These are phyloP conservation scores for Tympanuchus pallidicinctus DNA, from an alignment of 2,113 vertebrate species.

Conservation along the genomic window DNA sequence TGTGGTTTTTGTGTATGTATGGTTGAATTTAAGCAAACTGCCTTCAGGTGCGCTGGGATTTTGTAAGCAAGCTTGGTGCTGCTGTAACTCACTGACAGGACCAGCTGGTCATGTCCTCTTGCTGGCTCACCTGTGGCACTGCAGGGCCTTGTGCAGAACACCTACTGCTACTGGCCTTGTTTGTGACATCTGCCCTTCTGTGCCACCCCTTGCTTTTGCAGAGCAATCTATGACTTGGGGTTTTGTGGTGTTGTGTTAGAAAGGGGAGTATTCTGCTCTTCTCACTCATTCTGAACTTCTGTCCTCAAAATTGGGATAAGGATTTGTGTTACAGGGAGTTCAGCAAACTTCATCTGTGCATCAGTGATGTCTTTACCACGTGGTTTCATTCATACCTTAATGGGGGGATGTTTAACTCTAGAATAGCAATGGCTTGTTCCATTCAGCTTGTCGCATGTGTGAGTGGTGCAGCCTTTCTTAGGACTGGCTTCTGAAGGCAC, in stretches of 20 bases:
- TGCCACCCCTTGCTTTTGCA: rapidly evolving
- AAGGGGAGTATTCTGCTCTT: not conserved
- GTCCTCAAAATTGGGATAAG: rapidly evolving
- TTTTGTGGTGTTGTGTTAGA: not conserved
- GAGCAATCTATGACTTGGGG: not conserved
- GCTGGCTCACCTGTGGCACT: not conserved
- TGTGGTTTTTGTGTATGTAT: not conserved
- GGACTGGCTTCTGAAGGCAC: not conserved
- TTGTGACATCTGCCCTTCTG: not conserved
- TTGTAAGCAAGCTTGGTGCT: not conserved
- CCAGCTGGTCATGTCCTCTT: rapidly evolving
- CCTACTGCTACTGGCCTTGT: not conserved
- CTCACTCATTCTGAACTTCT: not conserved
- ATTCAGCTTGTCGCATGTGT: rapidly evolving
- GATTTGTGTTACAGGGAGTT: not conserved
- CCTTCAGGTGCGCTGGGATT: not conserved
- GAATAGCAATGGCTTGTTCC: not conserved
- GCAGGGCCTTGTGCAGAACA: not conserved
- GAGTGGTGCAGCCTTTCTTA: not conserved
- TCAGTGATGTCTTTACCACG: rapidly evolving
- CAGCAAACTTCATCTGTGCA: not conserved
- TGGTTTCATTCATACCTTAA: too few relatives aligned
- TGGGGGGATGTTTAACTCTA: rapidly evolving
- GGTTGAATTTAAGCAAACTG: not conserved
- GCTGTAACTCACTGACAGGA: not conserved